Evolutionary conservation across 2,113 vertebrate species (phyloP).

Genomic region (Pseudorasbora parva): DNA sequence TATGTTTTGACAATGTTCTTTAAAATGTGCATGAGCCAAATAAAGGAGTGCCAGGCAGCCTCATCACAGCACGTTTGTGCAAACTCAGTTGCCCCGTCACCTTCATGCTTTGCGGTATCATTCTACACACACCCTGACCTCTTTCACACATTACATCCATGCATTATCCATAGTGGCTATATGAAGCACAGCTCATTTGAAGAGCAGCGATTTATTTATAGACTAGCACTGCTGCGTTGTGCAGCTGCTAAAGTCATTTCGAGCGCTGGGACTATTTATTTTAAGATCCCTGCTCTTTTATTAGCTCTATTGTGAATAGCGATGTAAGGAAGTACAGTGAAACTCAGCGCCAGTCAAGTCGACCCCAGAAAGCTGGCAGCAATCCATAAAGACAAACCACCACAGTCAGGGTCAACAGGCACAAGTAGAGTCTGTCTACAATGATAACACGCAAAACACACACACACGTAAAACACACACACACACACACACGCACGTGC

Average conservation of each 20-base stretch:
- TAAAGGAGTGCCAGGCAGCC: not conserved
- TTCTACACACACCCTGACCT: not conserved
- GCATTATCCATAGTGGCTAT: constrained; percentile 34
- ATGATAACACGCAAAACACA: not conserved
- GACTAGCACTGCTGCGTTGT: constrained; percentile 2
- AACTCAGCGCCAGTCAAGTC: not conserved
- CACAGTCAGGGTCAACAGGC: constrained; percentile 19
- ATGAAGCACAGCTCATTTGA: constrained; percentile 27
- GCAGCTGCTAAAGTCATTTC: constrained; percentile 19
- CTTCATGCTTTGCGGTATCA: not conserved
- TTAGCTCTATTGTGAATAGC: constrained; percentile 4
- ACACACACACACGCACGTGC: not conserved
- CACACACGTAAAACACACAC: constrained; percentile 6
- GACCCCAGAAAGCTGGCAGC: constrained; percentile 19
- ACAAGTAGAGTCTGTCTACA: constrained; percentile 28
- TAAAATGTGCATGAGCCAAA: constrained; percentile 2
- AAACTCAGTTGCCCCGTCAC: constrained; percentile 9
- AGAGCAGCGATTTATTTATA: constrained; percentile 27
- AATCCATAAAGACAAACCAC: constrained; percentile 18
- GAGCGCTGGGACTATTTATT: constrained; percentile 17
- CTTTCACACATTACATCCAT: constrained; percentile 22
- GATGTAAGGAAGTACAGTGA: constrained; percentile 33
- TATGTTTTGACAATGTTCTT: constrained; percentile 16
- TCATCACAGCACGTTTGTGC: not conserved
- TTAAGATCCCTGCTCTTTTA: constrained; percentile 32